These are phyloP conservation scores for Rhopilema esculentum DNA, from an alignment of 30 jellyfish, hydroid and myxozoan species.

Conservation along the genomic window DNA sequence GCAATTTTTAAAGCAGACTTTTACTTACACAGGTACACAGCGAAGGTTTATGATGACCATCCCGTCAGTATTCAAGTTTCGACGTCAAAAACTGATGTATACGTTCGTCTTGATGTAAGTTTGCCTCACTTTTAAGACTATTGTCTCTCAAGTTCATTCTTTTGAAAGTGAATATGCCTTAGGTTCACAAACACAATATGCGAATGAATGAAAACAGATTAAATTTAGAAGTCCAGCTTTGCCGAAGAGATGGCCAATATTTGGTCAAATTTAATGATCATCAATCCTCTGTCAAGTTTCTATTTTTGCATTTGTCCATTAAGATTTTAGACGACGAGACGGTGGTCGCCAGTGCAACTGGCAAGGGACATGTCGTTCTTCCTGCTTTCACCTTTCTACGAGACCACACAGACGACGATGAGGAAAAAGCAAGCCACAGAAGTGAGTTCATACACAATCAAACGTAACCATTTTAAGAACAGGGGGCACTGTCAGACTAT, in stretches of 20 bases:
- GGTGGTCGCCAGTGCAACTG: slow-evolving; percentile 73
- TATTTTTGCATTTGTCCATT: neutral
- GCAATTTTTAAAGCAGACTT: neutral
- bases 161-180: too few species aligned
- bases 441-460: too few species aligned
- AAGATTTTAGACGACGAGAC: slow-evolving; percentile 84
- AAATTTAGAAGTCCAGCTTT: too few species aligned
- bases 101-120: slow-evolving; percentile 79
- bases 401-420: slow-evolving; percentile 69
- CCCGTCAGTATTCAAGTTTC: slow-evolving; percentile 83
- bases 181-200: too few species aligned
- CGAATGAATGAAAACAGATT: too few species aligned
- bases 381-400: slow-evolving; percentile 86
- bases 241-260: too few species aligned
- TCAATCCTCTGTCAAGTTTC: too few species aligned
- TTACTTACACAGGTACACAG: slow-evolving; percentile 62
- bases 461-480: too few species aligned
- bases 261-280: too few species aligned
- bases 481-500: too few species aligned
- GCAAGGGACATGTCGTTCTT: slow-evolving; percentile 82
- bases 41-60: slow-evolving; percentile 71
- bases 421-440: slow-evolving; percentile 69
- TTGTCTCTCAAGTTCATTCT: too few species aligned
- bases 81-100: slow-evolving; percentile 91
- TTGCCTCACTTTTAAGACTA: neutral